Base-by-base conservation (phyloP, 1,140 invertebrate genomes). In the Drosophila funebris region DNA sequence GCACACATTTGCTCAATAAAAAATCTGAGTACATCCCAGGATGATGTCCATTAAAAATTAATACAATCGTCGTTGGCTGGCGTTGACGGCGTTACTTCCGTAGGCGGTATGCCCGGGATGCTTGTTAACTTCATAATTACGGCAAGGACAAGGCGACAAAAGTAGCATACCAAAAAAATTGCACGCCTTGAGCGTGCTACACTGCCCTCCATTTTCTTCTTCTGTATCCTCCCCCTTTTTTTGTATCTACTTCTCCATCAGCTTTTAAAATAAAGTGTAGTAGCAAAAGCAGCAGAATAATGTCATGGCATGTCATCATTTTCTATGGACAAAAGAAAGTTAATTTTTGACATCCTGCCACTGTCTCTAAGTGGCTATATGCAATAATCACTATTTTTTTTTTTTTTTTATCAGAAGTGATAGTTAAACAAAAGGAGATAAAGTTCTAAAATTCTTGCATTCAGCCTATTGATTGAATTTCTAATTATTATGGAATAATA, bases 181-280 rank as follows among this genome's bases (percentile, higher is more conserved):
- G 57, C 48, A 29, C n/a, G 57, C 53, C 58, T 50, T 69, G 44
- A 62, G 57, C 27, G 29, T 62, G 56, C 24, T 48, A 54, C 57
- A 29, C 56, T 52, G 22, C 36, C 41, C 4, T 37, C 36, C 43
- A 36, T 0, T 33, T 11, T 52, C 24, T 50, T 9, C 6, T 22
- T 4, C 36, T 36, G 36, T 52, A 8, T 41, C 16, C 2, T 27
- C n/a, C 16, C 39, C 37, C 16, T 31, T 9, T 33, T 14, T 6
- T 16, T 53, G 37, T 37, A n/a, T 14, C 39, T 54, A 5, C 43
- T n/a, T 18, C 18, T 50, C 71, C 64, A 73, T 68, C 56, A 67
- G 61, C 70, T 71, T 88, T 88, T 79, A 81, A 83, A 79, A 76
- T 76, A 72, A 73, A 85, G 66, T 87, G 83, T 78, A 79, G 43